phyloP scores from a whole-genome alignment of 2,888 invertebrate genomes.

The Uropetala carovei region DNA sequence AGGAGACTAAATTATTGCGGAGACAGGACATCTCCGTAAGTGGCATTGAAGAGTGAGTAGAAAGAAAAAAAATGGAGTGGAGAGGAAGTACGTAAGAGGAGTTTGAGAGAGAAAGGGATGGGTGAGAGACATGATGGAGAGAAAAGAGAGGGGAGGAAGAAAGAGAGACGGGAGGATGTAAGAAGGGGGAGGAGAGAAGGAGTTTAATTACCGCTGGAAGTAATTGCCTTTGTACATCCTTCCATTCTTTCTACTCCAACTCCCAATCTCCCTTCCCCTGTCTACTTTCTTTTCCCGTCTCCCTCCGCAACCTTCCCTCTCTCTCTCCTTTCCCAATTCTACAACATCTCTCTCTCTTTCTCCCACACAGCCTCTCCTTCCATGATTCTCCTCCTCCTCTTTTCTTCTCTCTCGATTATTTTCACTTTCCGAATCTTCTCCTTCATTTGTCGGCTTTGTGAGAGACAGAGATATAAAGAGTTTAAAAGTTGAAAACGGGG shows the following conservation, averaged over 20 bases:
- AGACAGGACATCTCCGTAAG: slow-evolving; percentile 54
- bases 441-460: background rate
- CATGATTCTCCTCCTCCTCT: background rate
- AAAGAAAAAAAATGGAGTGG: slow-evolving; percentile 25
- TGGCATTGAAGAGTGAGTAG: slow-evolving; percentile 42
- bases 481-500: too few species aligned
- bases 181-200: background rate
- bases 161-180: background rate
- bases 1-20: slow-evolving; percentile 36
- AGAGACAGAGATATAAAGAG: too few species aligned
- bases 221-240: slow-evolving; percentile 61
- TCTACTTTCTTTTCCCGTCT: background rate
- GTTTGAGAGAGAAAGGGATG: background rate
- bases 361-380: too few species aligned
- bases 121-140: background rate
- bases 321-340: too few species aligned
- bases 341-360: too few species aligned
- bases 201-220: slow-evolving; percentile 62
- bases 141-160: background rate
- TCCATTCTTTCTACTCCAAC: background rate
- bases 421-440: background rate
- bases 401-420: background rate
- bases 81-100: too few species aligned
- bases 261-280: background rate
- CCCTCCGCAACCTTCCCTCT: too few species aligned